Conservation (phyloP, 2,113 vertebrate genomes). For the Saguinus midas region DNA sequence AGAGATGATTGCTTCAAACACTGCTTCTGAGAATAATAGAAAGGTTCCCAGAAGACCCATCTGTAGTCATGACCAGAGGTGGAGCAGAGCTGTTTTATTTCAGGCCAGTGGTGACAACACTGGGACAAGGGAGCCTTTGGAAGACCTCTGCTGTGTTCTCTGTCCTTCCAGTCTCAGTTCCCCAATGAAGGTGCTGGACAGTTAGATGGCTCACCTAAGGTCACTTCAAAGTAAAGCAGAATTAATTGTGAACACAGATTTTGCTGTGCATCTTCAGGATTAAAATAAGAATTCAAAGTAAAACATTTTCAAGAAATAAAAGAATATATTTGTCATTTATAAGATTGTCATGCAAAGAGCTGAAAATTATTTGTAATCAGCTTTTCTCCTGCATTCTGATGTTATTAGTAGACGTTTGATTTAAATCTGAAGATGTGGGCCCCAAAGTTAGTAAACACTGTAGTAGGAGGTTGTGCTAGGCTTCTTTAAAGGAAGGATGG, state of each 20-base stretch:
- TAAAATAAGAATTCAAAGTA: slow-evolving; percentile 35
- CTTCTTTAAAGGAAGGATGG: neutral
- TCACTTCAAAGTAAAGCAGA: neutral
- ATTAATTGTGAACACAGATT: neutral
- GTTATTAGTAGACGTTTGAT: neutral
- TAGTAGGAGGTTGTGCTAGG: neutral
- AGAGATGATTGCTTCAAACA: neutral
- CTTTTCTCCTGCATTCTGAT: neutral
- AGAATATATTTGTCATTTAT: neutral
- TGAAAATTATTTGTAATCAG: neutral
- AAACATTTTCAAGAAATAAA: neutral
- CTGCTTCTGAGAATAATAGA: neutral
- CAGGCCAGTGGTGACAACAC: neutral
- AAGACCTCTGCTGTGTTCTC: neutral
- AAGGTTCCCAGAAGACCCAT: neutral
- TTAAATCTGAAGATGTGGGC: neutral
- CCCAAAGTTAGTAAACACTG: neutral
- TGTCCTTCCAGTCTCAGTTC: neutral
- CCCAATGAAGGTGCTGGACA: neutral
- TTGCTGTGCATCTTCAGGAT: neutral
- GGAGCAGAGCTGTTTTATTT: neutral
- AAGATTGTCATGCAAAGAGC: neutral
- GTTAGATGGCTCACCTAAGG: neutral
- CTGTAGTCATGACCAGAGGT: neutral
- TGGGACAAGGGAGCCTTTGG: neutral